Evolutionary conservation across 2,888 invertebrate species (phyloP).

Genomic region (Criorhina ranunculi): DNA sequence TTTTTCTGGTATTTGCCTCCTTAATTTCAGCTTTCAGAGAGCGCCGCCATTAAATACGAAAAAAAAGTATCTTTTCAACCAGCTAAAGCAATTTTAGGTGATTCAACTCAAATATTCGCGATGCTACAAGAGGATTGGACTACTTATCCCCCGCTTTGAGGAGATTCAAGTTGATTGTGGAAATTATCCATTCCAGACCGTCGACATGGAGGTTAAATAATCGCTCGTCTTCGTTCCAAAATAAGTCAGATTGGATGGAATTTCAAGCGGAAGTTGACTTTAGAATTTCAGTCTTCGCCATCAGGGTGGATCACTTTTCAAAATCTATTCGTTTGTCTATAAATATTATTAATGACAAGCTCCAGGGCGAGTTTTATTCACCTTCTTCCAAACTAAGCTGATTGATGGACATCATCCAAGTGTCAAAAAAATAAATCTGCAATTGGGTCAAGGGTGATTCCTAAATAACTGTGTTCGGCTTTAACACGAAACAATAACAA

Average conservation of each 20-base stretch:
- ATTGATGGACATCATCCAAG: slow-evolving; percentile 36
- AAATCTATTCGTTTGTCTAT: not conserved
- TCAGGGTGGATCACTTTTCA: not conserved
- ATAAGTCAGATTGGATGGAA: slow-evolving; percentile 28
- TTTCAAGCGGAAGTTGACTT: slow-evolving; percentile 1
- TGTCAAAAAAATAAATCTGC: slow-evolving; percentile 26
- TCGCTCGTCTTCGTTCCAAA: slow-evolving; percentile 11
- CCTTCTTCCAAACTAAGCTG: slow-evolving; percentile 16
- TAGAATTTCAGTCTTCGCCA: not conserved
- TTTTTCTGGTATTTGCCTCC: not conserved
- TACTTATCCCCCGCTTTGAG: slow-evolving; percentile 29
- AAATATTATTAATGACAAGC: not conserved
- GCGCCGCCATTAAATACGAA: slow-evolving; percentile 5
- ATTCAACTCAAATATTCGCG: slow-evolving; percentile 53
- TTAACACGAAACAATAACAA: slow-evolving; percentile 21
- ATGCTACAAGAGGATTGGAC: slow-evolving; percentile 16
- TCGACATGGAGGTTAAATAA: not conserved
- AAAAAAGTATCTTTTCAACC: slow-evolving; percentile 8
- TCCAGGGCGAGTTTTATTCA: slow-evolving; percentile 4
- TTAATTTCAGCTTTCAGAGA: slow-evolving; percentile 18
- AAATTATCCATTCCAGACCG: slow-evolving; percentile 33
- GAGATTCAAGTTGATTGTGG: slow-evolving; percentile 25
- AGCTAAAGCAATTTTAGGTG: slow-evolving; percentile 59
- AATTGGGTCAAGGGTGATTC: slow-evolving; percentile 69
- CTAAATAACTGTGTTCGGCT: slow-evolving; percentile 30